Conservation (phyloP, 2,797 vertebrate species). For the Enteromius mattozi region DNA sequence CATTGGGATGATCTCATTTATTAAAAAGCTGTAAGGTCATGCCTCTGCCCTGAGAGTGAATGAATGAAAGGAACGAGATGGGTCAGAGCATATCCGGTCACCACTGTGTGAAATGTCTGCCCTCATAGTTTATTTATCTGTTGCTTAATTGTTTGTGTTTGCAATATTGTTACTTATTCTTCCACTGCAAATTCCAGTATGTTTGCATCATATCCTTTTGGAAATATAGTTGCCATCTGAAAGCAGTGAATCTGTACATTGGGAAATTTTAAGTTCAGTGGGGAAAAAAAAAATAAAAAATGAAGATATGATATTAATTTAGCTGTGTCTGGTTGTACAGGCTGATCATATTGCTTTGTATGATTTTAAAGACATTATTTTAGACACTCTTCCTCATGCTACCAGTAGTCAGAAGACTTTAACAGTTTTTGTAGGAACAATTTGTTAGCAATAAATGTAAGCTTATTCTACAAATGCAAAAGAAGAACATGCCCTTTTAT, state of each 20-base stretch:
- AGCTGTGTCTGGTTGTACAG: background rate
- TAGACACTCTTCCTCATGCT: background rate
- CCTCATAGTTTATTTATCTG: background rate
- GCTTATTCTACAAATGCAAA: background rate
- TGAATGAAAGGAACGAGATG: background rate
- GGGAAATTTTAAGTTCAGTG: background rate
- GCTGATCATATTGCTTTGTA: background rate
- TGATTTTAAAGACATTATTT: background rate
- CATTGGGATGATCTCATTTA: background rate
- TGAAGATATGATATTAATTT: background rate
- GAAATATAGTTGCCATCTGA: constrained; percentile 7
- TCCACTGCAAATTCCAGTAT: constrained; percentile 1
- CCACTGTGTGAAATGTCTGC: constrained; percentile 1
- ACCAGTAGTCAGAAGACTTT: background rate
- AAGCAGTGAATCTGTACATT: constrained; percentile 9
- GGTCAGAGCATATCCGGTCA: constrained; percentile 4
- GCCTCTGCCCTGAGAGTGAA: background rate
- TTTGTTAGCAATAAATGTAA: constrained; percentile 6
- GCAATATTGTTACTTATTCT: background rate
- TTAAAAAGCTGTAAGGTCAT: background rate
- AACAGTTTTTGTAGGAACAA: background rate
- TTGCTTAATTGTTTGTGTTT: constrained; percentile 27
- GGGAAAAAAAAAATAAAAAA: constrained; percentile 7
- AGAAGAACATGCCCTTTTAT: background rate
- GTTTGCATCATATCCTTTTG: background rate